A percentile compares a stretch with the other conserved stretches of the same genome.
phyloP scores from a whole-genome alignment of 2,797 vertebrate species.

The Eutrigla gurnardus region DNA sequence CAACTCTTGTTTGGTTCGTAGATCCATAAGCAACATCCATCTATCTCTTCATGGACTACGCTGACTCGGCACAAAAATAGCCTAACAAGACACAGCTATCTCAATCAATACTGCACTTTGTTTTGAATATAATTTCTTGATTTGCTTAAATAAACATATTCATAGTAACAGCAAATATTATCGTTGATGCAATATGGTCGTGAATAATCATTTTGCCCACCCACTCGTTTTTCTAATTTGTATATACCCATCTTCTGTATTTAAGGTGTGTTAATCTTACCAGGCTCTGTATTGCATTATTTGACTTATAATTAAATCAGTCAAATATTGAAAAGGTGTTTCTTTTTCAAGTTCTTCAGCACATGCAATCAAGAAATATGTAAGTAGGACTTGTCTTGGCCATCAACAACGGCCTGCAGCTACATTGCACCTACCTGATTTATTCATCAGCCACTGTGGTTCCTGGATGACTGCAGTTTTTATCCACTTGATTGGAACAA shows the following conservation, averaged over 20 bases:
- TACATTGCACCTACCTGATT: conserved; percentile 56
- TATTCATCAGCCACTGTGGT: conserved; percentile 71
- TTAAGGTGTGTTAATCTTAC: neutral
- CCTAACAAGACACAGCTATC: too few relatives aligned
- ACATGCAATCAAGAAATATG: neutral
- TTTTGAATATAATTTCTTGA: neutral
- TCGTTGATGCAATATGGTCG: neutral
- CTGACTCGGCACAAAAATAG: too few relatives aligned
- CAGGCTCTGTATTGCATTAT: neutral
- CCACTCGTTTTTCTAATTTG: neutral
- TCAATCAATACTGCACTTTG: neutral
- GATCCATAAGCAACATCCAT: too few relatives aligned
- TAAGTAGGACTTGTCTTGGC: neutral
- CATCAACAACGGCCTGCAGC: neutral
- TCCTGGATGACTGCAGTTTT: fast-evolving
- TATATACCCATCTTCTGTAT: neutral
- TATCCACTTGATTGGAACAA: conserved; percentile 85
- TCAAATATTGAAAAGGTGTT: neutral
- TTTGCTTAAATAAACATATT: neutral
- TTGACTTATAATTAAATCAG: neutral
- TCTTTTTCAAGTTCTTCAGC: neutral
- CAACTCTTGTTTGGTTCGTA: too few relatives aligned
- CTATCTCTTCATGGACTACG: too few relatives aligned
- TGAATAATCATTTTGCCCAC: neutral
- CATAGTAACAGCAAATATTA: neutral